Percentiles rank a stretch among this genome's conserved stretches.
Conservation (phyloP, 2,888 invertebrate species). For the Lamellibrachia satsuma region DNA sequence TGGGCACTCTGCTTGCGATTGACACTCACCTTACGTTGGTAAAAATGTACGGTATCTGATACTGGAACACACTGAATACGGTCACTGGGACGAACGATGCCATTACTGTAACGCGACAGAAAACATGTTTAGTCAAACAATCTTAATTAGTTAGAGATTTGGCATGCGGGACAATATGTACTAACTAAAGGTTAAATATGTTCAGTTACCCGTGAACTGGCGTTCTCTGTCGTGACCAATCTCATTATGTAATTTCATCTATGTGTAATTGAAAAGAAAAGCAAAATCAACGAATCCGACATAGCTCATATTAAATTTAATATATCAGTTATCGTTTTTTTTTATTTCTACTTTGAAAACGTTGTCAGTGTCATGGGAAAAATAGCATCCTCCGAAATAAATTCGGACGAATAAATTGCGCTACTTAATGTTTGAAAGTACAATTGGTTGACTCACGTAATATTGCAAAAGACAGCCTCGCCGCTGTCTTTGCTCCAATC, state of each 20-base stretch:
- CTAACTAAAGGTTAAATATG: no score
- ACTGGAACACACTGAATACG: constrained; percentile 29
- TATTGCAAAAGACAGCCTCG: neutral
- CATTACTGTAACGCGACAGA: constrained; percentile 26
- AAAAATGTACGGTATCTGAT: constrained; percentile 37
- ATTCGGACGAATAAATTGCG: neutral
- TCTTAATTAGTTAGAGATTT: no score
- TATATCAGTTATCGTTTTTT: no score
- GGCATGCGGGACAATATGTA: no score
- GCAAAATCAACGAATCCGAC: no score
- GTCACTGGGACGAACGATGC: constrained; percentile 25
- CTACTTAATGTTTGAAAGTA: neutral
- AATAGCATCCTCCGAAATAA: neutral
- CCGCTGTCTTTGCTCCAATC: neutral
- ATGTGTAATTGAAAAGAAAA: no score
- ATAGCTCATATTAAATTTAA: no score
- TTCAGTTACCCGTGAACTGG: no score
- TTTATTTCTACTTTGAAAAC: no score
- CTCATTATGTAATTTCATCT: no score
- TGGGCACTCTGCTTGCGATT: neutral
- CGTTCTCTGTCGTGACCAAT: no score
- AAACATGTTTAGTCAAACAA: neutral
- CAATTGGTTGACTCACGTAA: neutral
- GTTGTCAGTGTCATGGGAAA: neutral
- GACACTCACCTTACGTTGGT: constrained; percentile 38